Conservation (phyloP, 2,113 vertebrate genomes). For the Corythoichthys intestinalis region DNA sequence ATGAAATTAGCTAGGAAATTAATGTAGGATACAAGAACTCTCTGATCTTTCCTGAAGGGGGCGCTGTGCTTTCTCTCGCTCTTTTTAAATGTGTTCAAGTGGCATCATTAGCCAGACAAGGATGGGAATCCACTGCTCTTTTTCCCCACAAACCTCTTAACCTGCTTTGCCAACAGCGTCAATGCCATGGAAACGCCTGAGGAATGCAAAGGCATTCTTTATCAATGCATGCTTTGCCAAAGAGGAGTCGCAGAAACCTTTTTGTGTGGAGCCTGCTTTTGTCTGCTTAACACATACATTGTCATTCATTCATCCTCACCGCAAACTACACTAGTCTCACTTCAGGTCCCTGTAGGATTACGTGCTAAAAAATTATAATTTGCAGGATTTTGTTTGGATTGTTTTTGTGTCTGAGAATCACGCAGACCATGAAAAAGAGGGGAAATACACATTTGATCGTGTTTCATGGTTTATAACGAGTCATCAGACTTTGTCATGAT, state of each 20-base stretch:
- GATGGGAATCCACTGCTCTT: conserved; percentile 54
- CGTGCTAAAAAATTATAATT: background rate
- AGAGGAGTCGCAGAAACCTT: conserved; percentile 27
- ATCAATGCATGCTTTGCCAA: conserved; percentile 55
- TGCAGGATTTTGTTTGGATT: background rate
- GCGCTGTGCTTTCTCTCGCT: conserved; percentile 41
- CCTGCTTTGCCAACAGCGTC: conserved; percentile 64
- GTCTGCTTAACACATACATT: conserved; percentile 5
- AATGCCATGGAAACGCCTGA: conserved; percentile 63
- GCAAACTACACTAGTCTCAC: background rate
- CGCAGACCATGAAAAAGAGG: background rate
- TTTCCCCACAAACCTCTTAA: conserved; percentile 75
- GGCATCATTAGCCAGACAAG: conserved; percentile 60
- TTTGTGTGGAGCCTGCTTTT: conserved; percentile 27
- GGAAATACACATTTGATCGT: background rate
- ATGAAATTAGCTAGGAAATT: no score
- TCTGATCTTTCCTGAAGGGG: conserved; percentile 36
- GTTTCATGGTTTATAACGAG: background rate
- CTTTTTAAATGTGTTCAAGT: conserved; percentile 39
- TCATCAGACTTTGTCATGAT: background rate
- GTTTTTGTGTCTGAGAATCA: background rate
- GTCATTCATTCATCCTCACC: conserved; percentile 13
- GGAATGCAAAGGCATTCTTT: conserved; percentile 59
- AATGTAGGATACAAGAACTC: background rate
- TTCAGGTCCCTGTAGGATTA: background rate